These are phyloP conservation scores for Galeruca laticollis DNA, from an alignment of 2,888 invertebrate species.

Conservation along the genomic window DNA sequence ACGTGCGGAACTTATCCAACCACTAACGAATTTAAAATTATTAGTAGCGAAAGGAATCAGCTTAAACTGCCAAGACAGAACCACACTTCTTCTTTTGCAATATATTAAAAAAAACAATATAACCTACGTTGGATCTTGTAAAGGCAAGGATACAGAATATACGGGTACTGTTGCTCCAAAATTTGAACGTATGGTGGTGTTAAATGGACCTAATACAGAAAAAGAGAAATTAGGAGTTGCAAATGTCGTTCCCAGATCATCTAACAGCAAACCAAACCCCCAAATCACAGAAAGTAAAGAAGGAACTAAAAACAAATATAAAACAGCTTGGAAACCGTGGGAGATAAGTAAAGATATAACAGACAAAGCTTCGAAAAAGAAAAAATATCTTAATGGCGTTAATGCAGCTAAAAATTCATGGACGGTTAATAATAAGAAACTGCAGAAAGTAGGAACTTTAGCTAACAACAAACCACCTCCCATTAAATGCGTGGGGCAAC, in stretches of 20 bases:
- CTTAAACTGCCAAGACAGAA: constrained; percentile 70
- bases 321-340: not conserved
- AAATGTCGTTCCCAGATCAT: not conserved
- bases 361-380: not conserved
- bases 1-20: constrained; percentile 67
- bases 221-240: not conserved
- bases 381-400: not conserved
- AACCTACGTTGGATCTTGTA: constrained; percentile 64
- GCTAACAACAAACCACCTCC: not conserved
- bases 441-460: not conserved
- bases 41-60: constrained; percentile 71
- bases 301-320: not conserved
- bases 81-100: constrained; percentile 61
- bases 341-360: not conserved
- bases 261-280: not conserved
- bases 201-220: constrained; percentile 58
- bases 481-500: not conserved
- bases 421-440: constrained; percentile 60
- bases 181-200: constrained; percentile 70
- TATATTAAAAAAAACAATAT: constrained; percentile 66
- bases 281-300: not conserved
- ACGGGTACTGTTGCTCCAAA: constrained; percentile 14
- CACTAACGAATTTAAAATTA: constrained; percentile 67
- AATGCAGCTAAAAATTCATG: constrained; percentile 56
- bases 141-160: constrained; percentile 7